Conservation (phyloP, 2,797 vertebrate genomes). For the Megalops cyprinoides region DNA sequence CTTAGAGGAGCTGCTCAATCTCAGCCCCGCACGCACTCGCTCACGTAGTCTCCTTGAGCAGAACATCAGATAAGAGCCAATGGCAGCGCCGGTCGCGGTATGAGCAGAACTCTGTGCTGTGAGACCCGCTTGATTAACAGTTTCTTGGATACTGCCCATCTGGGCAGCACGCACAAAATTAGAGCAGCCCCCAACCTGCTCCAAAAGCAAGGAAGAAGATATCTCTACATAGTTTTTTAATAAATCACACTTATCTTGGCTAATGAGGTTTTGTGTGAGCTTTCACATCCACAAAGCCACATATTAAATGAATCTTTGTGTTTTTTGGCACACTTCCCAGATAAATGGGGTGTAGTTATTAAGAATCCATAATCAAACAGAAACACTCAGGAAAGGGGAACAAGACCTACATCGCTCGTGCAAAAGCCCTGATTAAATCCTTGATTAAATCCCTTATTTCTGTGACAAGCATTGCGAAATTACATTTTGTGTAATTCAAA, state of each 20-base stretch:
- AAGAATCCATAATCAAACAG: conserved; percentile 18
- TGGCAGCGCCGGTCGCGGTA: background rate
- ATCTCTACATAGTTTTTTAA: background rate
- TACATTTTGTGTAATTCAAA: background rate
- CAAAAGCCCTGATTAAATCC: too few species aligned
- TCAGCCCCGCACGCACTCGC: background rate
- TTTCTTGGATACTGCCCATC: background rate
- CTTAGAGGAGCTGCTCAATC: background rate
- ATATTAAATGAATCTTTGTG: conserved; percentile 9
- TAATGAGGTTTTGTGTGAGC: conserved; percentile 9
- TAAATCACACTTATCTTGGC: background rate
- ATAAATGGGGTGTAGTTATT: background rate
- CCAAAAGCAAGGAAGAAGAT: background rate
- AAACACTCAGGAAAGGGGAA: background rate
- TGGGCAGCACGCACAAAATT: background rate
- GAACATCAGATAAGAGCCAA: conserved; percentile 23
- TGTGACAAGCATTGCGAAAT: background rate
- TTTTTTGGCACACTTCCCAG: background rate
- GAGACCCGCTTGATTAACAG: background rate
- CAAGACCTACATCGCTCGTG: background rate
- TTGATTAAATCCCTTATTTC: background rate
- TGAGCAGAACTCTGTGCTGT: background rate
- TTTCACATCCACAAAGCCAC: conserved; percentile 2
- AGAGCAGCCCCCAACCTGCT: background rate
- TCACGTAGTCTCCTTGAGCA: conserved; percentile 2